Evolutionary conservation across 2,797 vertebrate species (phyloP), one percentile per base, ranked within the genome.

Genomic region (Acanthiza pusilla): DNA sequence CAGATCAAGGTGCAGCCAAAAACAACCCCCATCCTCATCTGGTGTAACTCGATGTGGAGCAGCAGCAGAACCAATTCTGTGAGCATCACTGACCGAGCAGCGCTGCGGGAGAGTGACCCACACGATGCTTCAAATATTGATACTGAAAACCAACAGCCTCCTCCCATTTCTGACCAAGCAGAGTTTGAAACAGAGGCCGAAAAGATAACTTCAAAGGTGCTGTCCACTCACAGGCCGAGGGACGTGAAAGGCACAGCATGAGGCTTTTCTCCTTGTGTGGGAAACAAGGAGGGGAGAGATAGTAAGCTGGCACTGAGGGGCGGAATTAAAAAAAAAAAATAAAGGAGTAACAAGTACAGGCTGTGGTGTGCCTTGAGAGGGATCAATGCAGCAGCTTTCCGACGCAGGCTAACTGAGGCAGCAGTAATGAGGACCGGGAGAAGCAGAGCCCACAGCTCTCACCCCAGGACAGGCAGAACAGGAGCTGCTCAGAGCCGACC

Each of bases 71-170:
- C 16, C 16, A 18, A 29, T 7, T 34, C 30, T 32, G 1, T 16
- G 2, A 45, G 38, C 36, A 20, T 43, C 32, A 1, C 51, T 38
- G n/a, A 11, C 32, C 0, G 0, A 58, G 55, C 58, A n/a, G 38
- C 0, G 0, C 17, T 11, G 1, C 0, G 0, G 61, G 38, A 63
- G 10, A 29, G 6, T 0, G 0, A 48, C 85, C 78, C 66, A 19
- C 27, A 34, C 2, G 0, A 51, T 55, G 67, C 78, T 93, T 89
- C 89, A 80, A 76, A 90, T 63, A 78, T 61, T 96, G 81, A 27
- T 80, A 55, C 62, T 60, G 81, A 70, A 94, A 85, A 70, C 61
- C 42, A 87, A 32, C 76, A 40, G 60, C 13, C 40, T 81, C 81
- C 94, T 92, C 77, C 85, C 23, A 3, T 96, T 94, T 93, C 85